Conservation (phyloP, 2,888 invertebrate species). For the Hofmannophila pseudospretella region DNA sequence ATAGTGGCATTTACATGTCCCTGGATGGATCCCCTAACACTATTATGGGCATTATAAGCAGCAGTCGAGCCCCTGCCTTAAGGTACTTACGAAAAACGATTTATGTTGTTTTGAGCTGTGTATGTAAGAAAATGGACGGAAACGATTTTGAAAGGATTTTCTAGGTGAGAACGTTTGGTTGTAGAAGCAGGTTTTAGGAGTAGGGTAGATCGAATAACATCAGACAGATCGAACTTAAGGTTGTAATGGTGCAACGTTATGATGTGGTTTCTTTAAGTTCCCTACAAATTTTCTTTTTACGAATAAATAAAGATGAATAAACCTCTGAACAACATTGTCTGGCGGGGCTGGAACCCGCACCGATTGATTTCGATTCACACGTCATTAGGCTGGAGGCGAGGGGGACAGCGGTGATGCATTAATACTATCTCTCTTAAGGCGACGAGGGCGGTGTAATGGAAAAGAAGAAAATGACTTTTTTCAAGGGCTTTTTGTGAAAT, state of each 20-base stretch:
- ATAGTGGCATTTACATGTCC: constrained; percentile 22
- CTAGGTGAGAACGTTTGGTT: too few species aligned
- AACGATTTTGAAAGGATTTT: constrained; percentile 3
- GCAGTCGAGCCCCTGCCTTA: constrained; percentile 21
- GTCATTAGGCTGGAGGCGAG: constrained; percentile 36
- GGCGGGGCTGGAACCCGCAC: constrained; percentile 16
- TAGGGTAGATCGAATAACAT: too few species aligned
- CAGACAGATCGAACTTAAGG: too few species aligned
- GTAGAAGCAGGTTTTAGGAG: too few species aligned
- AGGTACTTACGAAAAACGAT: constrained; percentile 29
- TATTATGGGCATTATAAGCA: constrained; percentile 24
- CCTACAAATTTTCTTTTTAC: not conserved
- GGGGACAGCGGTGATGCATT: constrained; percentile 24
- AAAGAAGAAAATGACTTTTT: not conserved
- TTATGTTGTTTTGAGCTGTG: constrained; percentile 21
- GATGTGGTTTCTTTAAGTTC: too few species aligned
- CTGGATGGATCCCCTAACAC: constrained; percentile 18
- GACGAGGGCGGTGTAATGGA: constrained; percentile 1
- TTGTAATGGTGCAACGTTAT: too few species aligned
- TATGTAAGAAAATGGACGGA: constrained; percentile 8
- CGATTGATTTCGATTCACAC: constrained; percentile 46
- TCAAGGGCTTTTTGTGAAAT: not conserved
- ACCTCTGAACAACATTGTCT: constrained; percentile 8
- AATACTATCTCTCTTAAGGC: constrained; percentile 4
- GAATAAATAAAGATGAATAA: constrained; percentile 5